A percentile compares a stretch with the other conserved stretches of the same genome.
phyloP scores from a whole-genome alignment of 2,888 invertebrate genomes.

The Toxonevra muliebris region DNA sequence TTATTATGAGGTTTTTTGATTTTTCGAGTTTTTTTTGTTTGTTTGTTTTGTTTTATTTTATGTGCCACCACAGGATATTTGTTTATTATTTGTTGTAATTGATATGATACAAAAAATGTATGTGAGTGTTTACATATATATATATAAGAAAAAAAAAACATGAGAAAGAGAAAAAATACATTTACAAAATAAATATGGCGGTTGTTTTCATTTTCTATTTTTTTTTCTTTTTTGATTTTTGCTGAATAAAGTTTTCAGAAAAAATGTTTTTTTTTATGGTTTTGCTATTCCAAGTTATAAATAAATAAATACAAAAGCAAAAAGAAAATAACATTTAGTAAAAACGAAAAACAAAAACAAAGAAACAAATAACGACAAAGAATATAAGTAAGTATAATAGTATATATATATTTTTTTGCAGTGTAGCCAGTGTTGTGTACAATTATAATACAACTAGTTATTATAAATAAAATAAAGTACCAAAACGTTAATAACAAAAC shows the following conservation, averaged over 20 bases:
- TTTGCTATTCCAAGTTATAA: too few relatives aligned
- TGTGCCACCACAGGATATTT: slow-evolving; percentile 59
- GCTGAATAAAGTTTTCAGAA: not conserved
- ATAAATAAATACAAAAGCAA: too few relatives aligned
- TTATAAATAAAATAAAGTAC: too few relatives aligned
- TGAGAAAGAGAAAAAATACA: slow-evolving; percentile 58
- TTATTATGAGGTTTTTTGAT: not conserved
- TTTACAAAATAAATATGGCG: slow-evolving; percentile 59
- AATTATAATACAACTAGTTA: too few relatives aligned
- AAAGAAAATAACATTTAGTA: too few relatives aligned
- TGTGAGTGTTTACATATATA: slow-evolving; percentile 37
- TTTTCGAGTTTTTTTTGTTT: slow-evolving; percentile 31
- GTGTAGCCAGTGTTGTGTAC: too few relatives aligned
- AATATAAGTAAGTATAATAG: too few relatives aligned
- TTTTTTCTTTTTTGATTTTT: slow-evolving; percentile 26
- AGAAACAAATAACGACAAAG: too few relatives aligned
- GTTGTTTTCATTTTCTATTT: slow-evolving; percentile 33
- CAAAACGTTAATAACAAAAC: too few relatives aligned
- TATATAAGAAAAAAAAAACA: slow-evolving; percentile 52
- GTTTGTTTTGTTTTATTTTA: slow-evolving; percentile 31
- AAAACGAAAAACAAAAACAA: too few relatives aligned
- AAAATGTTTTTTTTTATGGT: too few relatives aligned
- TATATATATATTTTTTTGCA: too few relatives aligned
- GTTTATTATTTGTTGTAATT: slow-evolving; percentile 34
- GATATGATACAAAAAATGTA: slow-evolving; percentile 39